Base-by-base conservation (phyloP, 2,113 vertebrate genomes). In the Charadrius vociferus region DNA sequence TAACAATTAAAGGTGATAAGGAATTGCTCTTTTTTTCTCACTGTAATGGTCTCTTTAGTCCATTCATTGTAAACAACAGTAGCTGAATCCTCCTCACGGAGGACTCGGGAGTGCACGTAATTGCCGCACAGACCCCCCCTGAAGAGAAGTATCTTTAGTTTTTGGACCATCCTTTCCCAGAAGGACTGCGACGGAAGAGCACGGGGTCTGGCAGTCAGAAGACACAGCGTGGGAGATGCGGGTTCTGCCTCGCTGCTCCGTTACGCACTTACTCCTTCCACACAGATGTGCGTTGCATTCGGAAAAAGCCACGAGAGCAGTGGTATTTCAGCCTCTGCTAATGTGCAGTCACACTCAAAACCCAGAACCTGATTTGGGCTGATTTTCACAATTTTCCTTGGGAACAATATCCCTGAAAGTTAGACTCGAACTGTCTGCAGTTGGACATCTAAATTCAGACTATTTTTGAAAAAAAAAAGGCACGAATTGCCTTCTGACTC, bases 1-100 rank as follows among this genome's bases (percentile, higher is more conserved):
- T 79, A 86, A 52, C 95, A 97, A 96, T 95, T 97, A 97, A 91
- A 96, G 90, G 86, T 63, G 95, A 95, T 81, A 95, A 96, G 96
- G 47, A 90, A 95, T 36, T 94, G 71, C 20, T 93, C 56, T 81
- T 55, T 93, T 77, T 81, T 82, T 67, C 94, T 96, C 71, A 45
- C 75, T 45, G 41, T 32, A 89, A 80, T 73, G 71, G 82, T 80
- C 91, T 49, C 62, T 16, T 81, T 45, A 37, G 84, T 22, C 94
- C 75, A 39, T 55, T 83, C 39, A 82, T 41, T 94, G 87, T 50
- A 89, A 95, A 49, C 49, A 71, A 66, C 84, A 78, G 93, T 12
- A 37, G 96, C 81, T 12, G 34, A 66, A 62, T 39, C 74, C 75
- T 50, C 68, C 88, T 72, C 56, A 4, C 0, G 47, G 65, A 90